phyloP scores from a whole-genome alignment of 2,797 vertebrate genomes.

The Avahi laniger region DNA sequence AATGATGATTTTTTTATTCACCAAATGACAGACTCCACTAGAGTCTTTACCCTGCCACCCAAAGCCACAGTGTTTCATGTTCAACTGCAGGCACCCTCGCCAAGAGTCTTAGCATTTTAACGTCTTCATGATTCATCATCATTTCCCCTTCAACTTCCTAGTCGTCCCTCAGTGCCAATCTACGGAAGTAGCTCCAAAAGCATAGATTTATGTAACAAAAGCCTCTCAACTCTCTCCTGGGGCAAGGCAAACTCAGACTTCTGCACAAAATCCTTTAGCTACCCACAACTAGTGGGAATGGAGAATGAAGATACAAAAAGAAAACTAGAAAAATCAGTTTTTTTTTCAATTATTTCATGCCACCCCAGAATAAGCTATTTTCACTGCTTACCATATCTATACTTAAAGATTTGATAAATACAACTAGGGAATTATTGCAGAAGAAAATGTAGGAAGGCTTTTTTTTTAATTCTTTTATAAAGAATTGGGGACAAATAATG shows the following conservation, averaged over 20 bases:
- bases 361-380: background rate
- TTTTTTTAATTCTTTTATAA: slow-evolving; percentile 18
- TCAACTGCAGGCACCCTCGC: background rate
- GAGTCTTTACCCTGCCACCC: background rate
- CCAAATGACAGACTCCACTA: background rate
- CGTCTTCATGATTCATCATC: background rate
- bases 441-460: background rate
- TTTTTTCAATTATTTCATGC: background rate
- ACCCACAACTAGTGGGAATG: background rate
- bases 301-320: background rate
- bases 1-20: background rate
- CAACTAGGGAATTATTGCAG: background rate
- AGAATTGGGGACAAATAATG: slow-evolving; percentile 24
- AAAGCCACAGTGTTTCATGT: background rate
- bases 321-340: background rate
- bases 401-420: slow-evolving; percentile 15
- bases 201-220: background rate
- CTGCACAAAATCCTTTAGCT: background rate
- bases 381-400: background rate
- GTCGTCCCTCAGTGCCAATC: background rate
- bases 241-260: background rate
- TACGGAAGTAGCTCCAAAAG: background rate
- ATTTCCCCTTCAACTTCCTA: background rate
- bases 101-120: background rate
- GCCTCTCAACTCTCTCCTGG: background rate